Percentiles rank a stretch among this genome's conserved stretches.
Conservation (phyloP, 2,888 invertebrate genomes). For the Chydorus sphaericus region DNA sequence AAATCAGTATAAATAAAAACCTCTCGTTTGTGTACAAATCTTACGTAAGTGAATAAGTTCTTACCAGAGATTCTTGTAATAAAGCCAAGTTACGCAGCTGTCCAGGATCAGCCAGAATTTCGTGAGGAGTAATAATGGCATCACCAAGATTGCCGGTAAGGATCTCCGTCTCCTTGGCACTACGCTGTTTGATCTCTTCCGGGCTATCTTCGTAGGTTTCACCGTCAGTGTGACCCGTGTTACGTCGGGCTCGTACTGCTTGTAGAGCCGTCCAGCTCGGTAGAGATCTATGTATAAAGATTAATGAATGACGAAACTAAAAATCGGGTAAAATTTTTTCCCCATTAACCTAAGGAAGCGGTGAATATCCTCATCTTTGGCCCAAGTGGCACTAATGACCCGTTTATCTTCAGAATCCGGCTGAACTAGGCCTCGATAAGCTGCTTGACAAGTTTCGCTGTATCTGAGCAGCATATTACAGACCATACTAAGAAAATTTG, state of each 20-base stretch:
- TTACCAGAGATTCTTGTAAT: constrained; percentile 78
- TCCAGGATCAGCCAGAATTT: constrained; percentile 70
- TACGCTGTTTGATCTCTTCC: constrained; percentile 58
- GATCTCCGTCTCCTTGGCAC: constrained; percentile 80
- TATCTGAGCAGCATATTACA: constrained; percentile 55
- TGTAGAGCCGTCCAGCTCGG: constrained; percentile 63
- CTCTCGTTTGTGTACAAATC: not conserved
- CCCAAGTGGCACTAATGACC: constrained; percentile 73
- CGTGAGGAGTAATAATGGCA: constrained; percentile 64
- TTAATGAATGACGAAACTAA: not conserved
- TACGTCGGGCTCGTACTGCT: constrained; percentile 26
- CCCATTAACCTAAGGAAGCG: constrained; percentile 63
- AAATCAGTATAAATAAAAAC: constrained; percentile 13
- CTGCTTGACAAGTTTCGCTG: constrained; percentile 54
- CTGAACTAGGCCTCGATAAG: constrained; percentile 59
- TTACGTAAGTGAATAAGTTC: constrained; percentile 13
- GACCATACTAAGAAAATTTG: constrained; percentile 53
- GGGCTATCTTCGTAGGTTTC: constrained; percentile 48
- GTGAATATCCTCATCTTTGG: constrained; percentile 88
- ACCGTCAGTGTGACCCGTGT: constrained; percentile 30
- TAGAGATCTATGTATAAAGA: constrained; percentile 39
- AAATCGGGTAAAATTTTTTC: not conserved
- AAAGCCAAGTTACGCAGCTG: constrained; percentile 72
- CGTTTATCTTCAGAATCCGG: constrained; percentile 60
- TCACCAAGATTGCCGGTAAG: constrained; percentile 81